phyloP scores from a whole-genome alignment of 2,797 vertebrate genomes.

The Brachyalestes nurse region DNA sequence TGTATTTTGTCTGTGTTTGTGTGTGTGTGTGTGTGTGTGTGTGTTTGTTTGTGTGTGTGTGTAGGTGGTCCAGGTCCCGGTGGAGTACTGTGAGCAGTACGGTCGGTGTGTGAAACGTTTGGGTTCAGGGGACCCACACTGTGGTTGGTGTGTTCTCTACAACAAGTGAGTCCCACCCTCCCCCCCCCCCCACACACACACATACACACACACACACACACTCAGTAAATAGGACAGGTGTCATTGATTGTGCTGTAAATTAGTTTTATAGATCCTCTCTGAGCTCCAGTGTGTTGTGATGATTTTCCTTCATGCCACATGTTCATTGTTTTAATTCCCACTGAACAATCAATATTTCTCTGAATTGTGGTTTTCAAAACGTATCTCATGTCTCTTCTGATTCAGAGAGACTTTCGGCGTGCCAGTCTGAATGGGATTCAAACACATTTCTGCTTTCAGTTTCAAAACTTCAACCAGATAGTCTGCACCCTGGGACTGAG shows the following conservation, averaged over 20 bases:
- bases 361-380: not conserved
- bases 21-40: conserved; percentile 48
- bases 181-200: not conserved
- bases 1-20: not conserved
- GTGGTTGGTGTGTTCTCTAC: conserved; percentile 94
- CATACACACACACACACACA: conserved; percentile 1
- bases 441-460: too few species aligned
- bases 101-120: conserved; percentile 88
- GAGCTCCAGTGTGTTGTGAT: not conserved
- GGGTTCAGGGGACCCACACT: conserved; percentile 93
- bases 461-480: too few species aligned
- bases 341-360: not conserved
- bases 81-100: conserved; percentile 93
- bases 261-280: conserved; percentile 5
- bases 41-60: conserved; percentile 40
- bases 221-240: not conserved
- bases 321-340: not conserved
- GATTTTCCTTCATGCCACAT: not conserved
- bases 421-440: too few species aligned
- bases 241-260: conserved; percentile 1
- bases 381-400: too few species aligned
- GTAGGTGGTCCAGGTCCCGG: conserved; percentile 88
- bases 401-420: too few species aligned
- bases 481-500: too few species aligned
- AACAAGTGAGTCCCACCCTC: conserved; percentile 88